Percentiles rank a stretch among this genome's conserved stretches.
Evolutionary conservation across 2,888 invertebrate genomes (phyloP).

Genomic region (Paralinhomoeus sp.): DNA sequence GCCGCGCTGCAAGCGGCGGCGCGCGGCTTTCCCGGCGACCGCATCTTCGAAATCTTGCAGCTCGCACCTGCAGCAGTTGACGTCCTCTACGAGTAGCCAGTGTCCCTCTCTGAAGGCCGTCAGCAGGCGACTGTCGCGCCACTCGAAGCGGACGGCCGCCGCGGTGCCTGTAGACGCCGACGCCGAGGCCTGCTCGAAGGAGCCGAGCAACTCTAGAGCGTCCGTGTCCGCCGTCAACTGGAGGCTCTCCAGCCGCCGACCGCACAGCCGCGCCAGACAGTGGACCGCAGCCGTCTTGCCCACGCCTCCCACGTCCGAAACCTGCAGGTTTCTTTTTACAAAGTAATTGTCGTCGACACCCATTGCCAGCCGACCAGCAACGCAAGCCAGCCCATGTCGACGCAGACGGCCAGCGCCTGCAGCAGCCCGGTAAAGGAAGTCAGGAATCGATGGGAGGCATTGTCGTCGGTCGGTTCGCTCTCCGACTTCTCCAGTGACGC

Average conservation of each 20-base stretch:
- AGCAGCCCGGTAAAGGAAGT: conserved; percentile 35
- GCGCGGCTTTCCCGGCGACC: background rate
- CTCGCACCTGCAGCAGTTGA: conserved; percentile 21
- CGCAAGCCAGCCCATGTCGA: conserved; percentile 72
- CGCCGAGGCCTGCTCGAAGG: conserved; percentile 64
- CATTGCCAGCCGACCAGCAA: conserved; percentile 42
- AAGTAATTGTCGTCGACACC: background rate
- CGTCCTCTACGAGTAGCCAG: conserved; percentile 32
- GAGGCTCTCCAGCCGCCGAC: conserved; percentile 47
- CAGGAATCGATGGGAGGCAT: background rate
- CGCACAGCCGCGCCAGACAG: conserved; percentile 48
- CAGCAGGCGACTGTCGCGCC: conserved; percentile 32
- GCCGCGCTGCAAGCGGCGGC: conserved; percentile 43
- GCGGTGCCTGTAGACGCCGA: too few species aligned
- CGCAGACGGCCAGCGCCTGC: conserved; percentile 57
- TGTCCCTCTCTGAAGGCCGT: conserved; percentile 25
- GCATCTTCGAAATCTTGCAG: background rate
- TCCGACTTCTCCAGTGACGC: background rate
- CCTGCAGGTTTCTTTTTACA: background rate
- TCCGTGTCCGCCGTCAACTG: conserved; percentile 76
- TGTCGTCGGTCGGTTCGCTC: background rate
- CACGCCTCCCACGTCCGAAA: conserved; percentile 42
- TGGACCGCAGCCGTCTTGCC: conserved; percentile 59
- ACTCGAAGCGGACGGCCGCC: conserved; percentile 27
- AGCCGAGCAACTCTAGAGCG: conserved; percentile 75